Base-by-base conservation (phyloP, 1,140 invertebrate species). In the Drosophila gunungcola region DNA sequence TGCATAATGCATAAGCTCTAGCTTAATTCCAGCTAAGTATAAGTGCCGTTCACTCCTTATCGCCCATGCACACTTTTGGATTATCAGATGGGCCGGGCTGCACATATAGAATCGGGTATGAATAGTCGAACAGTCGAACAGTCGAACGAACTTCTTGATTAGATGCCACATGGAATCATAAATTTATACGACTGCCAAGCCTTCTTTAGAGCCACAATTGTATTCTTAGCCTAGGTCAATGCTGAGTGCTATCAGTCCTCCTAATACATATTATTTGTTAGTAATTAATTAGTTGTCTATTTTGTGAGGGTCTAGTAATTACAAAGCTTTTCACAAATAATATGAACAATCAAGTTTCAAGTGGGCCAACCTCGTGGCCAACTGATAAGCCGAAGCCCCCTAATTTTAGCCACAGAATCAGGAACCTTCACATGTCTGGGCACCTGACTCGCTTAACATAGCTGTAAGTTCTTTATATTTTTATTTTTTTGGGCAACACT, bases 41-140 rank as follows among this genome's bases (percentile, higher is more conserved):
- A 38, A 43, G 53, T 53, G 29, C 38, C 53, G 52, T 9, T 73
- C 64, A 45, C 25, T 7, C 27, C 73, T 48, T 75, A 65, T 75
- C 39, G 70, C 38, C 45, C 13, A 4, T 29, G 46, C 53, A 56
- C 45, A 51, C 45, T 73, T 41, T 41, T 16, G 45, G 11, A 46
- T 45, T 63, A 73, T 64, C 73, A 52, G 52, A 56, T 52, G 72
- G 46, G n/a, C 69, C 74, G 46, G 46, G n/a, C 69, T 75, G 52
- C 36, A 74, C 3, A 38, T 45, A 65, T 10, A 60, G 12, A 34
- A 32, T 13, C n/a, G 39, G 4, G 10, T 54, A 67, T 34, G 48
- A 70, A 56, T 70, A 70, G 42, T 21, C 16, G 16, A 21, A 21
- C 27, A 70, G 42, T 21, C 16, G 16, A 21, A 21, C 27, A 21